Percentiles rank a stretch among this genome's conserved stretches.
These are phyloP conservation scores for Melanogrammus aeglefinus DNA, from an alignment of 2,797 vertebrate genomes.

Conservation along the genomic window DNA sequence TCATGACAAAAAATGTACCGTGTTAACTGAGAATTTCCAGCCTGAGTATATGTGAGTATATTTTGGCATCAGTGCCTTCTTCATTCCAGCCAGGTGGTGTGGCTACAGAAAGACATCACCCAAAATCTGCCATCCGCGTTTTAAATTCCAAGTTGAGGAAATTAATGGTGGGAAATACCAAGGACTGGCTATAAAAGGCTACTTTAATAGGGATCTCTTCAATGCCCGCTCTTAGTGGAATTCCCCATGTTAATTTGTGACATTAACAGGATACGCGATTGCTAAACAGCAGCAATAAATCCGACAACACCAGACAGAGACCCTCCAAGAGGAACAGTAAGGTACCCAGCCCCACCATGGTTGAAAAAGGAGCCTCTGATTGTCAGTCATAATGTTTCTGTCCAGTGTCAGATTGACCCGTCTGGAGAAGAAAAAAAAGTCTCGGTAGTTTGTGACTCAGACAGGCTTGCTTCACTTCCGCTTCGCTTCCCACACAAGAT, in stretches of 20 bases:
- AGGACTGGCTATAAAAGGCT: not conserved
- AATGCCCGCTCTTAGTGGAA: no score
- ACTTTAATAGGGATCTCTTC: not conserved
- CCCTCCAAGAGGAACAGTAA: no score
- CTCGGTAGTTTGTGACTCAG: constrained; percentile 33
- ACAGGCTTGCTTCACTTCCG: not conserved
- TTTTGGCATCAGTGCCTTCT: not conserved
- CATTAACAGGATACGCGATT: no score
- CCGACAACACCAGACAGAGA: no score
- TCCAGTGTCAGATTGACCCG: no score
- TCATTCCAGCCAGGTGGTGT: not conserved
- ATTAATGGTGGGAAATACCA: not conserved
- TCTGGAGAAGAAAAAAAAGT: constrained; percentile 17
- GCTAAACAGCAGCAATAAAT: no score
- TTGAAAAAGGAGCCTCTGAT: constrained; percentile 38
- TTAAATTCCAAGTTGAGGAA: not conserved
- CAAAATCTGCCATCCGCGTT: not conserved
- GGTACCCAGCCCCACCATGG: no score
- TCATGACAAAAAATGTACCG: not conserved
- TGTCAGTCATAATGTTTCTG: no score
- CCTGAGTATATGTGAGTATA: not conserved
- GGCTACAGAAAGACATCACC: not conserved
- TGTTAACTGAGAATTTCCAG: not conserved
- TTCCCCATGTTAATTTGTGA: no score
- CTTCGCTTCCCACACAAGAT: not conserved